Base-by-base conservation (phyloP, 2,888 invertebrate genomes). In the Drosophila parthenogenetica region DNA sequence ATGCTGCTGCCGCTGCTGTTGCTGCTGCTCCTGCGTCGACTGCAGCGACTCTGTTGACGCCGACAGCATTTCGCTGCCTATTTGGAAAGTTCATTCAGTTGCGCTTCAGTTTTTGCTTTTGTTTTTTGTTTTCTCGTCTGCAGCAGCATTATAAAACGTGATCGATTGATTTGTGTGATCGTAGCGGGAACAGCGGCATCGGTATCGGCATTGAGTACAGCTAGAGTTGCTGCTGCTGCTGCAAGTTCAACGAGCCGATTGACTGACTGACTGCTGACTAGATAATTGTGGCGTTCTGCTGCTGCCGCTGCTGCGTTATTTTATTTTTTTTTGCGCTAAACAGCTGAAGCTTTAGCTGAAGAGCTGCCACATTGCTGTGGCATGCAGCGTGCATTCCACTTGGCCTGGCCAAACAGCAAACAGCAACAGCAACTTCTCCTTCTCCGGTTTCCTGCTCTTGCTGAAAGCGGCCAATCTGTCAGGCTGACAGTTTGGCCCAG, bases 161-260 rank as follows among this genome's bases (percentile, higher is more conserved):
- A 90, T 90, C 90, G 90, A 90, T 90, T 90, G 90, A 90, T 90
- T 90, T 90, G 89, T 89, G 90, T 77, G 88, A 90, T 86, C 86
- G 82, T 79, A 73, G 62, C 76, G 73, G 76, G 37, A 39, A 35
- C 59, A 25, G 70, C 65, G 70, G 67, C 72, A 48, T 49, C 13
- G 14, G 39, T 22, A 22, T 43, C 55, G 8, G 62, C 48, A 22
- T 63, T 60, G 55, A 59, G 55, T 59, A 39, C 59, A 40, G 61
- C 73, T 60, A 61, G 54, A 55, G 64, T 51, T 37, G 39, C 35
- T 32, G 62, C 13, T 61, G 29, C 32, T 62, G 67, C 67, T 75
- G 53, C 87, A 90, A 90, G 90, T 90, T 90, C 90, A 90, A 90
- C 89, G 75, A 90, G 90, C 83, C 86, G 83, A 81, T 86, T 84